Base-by-base conservation (phyloP, 2,888 invertebrate genomes). In the Hirtodrosophila duncani region DNA sequence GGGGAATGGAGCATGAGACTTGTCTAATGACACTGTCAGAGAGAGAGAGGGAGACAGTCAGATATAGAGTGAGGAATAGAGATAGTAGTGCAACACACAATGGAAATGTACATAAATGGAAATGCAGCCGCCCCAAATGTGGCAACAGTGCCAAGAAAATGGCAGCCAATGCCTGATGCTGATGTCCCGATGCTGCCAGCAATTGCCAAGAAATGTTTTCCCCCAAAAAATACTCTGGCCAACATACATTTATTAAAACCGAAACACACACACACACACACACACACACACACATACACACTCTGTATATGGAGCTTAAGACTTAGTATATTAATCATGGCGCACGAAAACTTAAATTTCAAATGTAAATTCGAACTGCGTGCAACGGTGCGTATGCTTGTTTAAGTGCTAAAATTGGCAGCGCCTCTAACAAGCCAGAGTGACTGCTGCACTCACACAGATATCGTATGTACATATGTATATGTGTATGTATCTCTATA, bases 351-450 rank as follows among this genome's bases (percentile, higher is more conserved):
- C 61, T 57, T 57, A 56, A 57, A 57, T 57, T 57, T 37, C 48
- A 56, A 56, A 46, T 53, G 56, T 56, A 56, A 60, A n/a, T n/a
- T 51, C 41, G 52, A 62, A 60, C 41, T 53, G 43, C 57, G 56
- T 6, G 42, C 55, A 60, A 62, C 60, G 63, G 60, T 60, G 60
- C 60, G 60, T 60, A 60, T 62, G 60, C 60, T 52, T 59, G 37
- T 41, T 67, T 67, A 26, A 57, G 58, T 58, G 55, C 21, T 50
- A 60, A 59, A 56, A 56, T 56, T 56, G 56, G 56, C 68, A 64
- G 57, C 4, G 4, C 50, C 52, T 63, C 63, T 67, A 64, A 63
- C 64, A 67, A 67, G 67, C 60, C 58, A 60, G 52, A 55, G 60
- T 65, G 63, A 66, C 63, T 66, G 46, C 66, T 65, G 13, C 37